Conservation (phyloP, 2,888 invertebrate species). For the Microchrysa polita region DNA sequence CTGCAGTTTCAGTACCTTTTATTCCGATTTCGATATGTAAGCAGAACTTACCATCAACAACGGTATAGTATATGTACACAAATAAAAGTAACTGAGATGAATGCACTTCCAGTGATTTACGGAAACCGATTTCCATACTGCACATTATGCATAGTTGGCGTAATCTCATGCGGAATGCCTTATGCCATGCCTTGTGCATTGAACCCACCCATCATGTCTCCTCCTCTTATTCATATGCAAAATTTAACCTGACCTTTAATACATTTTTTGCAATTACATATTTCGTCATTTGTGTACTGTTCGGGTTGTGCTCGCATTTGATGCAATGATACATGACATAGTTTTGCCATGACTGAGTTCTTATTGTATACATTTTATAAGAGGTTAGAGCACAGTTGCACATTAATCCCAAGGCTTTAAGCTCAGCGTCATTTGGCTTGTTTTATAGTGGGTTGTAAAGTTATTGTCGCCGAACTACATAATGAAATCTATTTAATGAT, state of each 20-base stretch:
- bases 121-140: conserved; percentile 3
- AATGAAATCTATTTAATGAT: background rate
- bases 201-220: conserved; percentile 5
- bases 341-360: background rate
- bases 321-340: conserved; percentile 11
- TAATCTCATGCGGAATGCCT: background rate
- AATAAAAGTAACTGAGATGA: background rate
- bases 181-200: too few relatives aligned
- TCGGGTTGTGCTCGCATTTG: background rate
- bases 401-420: background rate
- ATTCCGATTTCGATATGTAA: background rate
- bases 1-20: too few relatives aligned
- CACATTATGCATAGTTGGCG: background rate
- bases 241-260: background rate
- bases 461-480: background rate
- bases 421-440: background rate
- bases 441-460: conserved; percentile 3
- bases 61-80: background rate
- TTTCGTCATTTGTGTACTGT: background rate
- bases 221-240: conserved; percentile 11
- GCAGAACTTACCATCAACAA: background rate
- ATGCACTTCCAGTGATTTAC: background rate
- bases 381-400: background rate
- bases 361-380: background rate
- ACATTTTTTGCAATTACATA: background rate